phyloP scores from a whole-genome alignment of 2,888 invertebrate genomes.

The Diarsia mendica region DNA sequence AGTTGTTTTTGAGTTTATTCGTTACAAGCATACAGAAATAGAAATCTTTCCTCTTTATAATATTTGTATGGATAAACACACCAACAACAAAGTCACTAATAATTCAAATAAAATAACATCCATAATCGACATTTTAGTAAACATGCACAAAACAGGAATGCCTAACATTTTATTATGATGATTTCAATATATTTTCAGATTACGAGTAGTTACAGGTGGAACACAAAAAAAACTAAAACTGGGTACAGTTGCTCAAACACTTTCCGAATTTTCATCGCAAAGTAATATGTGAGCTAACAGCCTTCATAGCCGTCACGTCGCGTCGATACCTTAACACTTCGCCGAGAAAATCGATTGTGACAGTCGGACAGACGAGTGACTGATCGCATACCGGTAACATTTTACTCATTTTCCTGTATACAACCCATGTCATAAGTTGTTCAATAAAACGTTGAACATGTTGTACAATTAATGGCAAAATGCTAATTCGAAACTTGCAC shows the following conservation, averaged over 20 bases:
- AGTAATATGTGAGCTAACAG: background rate
- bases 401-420: conserved; percentile 3
- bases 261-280: conserved; percentile 6
- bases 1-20: too few relatives aligned
- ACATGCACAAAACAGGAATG: too few relatives aligned
- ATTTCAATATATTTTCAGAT: too few relatives aligned
- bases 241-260: background rate
- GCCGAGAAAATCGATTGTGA: conserved; percentile 48
- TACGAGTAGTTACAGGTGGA: background rate
- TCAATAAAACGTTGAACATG: conserved; percentile 27
- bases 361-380: conserved; percentile 45
- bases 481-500: conserved; percentile 73
- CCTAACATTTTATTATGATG: too few relatives aligned
- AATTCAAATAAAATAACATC: too few relatives aligned
- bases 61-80: too few relatives aligned
- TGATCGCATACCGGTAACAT: conserved; percentile 37
- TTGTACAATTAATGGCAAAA: conserved; percentile 61
- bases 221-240: background rate
- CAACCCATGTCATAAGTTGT: conserved; percentile 14
- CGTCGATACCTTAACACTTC: conserved; percentile 29
- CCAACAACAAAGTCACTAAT: too few relatives aligned
- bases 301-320: conserved; percentile 3
- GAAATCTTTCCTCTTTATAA: too few relatives aligned
- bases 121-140: too few relatives aligned
- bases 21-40: too few relatives aligned